Conservation (phyloP, 2,797 vertebrate genomes). For the Vespertilio murinus region DNA sequence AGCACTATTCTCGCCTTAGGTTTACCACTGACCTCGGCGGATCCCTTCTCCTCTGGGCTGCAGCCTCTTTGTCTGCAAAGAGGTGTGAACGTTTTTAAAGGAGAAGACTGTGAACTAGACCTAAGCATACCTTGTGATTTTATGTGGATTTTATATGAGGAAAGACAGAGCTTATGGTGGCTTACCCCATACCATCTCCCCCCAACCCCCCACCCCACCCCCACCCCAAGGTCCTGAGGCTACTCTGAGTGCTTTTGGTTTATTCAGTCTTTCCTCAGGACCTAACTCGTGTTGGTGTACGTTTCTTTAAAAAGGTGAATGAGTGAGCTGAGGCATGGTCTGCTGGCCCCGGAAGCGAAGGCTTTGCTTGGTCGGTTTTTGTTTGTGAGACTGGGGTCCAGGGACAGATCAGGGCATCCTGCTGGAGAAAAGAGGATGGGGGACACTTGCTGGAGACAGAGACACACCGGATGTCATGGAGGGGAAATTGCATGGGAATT, state of each 20-base stretch:
- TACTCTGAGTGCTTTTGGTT: background rate
- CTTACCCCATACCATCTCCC: background rate
- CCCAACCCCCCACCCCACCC: background rate
- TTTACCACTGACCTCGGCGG: background rate
- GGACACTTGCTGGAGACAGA: background rate
- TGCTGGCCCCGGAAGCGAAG: background rate
- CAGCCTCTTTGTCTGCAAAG: background rate
- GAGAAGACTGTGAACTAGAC: background rate
- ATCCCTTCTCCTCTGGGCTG: background rate
- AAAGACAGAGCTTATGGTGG: background rate
- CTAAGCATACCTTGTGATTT: background rate
- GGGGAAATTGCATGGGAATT: background rate
- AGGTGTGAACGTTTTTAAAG: background rate
- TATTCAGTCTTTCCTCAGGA: background rate
- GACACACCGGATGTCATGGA: background rate
- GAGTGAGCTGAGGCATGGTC: background rate
- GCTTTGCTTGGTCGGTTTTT: background rate
- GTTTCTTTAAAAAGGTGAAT: conserved; percentile 5
- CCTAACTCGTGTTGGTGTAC: background rate
- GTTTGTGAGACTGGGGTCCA: background rate
- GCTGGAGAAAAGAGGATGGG: background rate
- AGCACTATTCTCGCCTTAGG: background rate
- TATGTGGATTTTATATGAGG: background rate
- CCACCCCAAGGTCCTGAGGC: background rate
- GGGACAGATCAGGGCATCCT: background rate